Evolutionary conservation across 2,113 vertebrate species (phyloP), one percentile per base, ranked within the genome.

Genomic region (Melanerpes aurifrons): DNA sequence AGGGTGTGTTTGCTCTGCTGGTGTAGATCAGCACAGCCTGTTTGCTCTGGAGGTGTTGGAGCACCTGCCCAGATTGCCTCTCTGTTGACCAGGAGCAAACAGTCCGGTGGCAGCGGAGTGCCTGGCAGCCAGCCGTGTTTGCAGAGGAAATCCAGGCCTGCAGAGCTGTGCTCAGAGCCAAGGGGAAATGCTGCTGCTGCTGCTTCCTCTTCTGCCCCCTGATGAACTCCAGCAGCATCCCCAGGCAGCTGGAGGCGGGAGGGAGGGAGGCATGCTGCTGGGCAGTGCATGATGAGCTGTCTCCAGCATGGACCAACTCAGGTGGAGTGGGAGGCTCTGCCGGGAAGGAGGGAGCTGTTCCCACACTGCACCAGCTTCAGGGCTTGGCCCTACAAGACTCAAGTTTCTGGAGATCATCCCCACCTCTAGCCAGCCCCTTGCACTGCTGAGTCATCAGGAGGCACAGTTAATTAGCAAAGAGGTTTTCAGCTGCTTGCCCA

Each of bases 31-130:
- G 82, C 59, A 0, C 72, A 2, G 11, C 0, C 37, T 90, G 92
- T 95, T 96, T 94, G 92, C 88, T 90, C 69, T 56, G 13, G 90
- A 68, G 61, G 61, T 77, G 76, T 28, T 31, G 86, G 48, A 85
- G 90, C 73, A 11, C 53, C 40, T 25, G 26, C 90, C 80, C 86
- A 37, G 21, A 67, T 84, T 61, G 69, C 74, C 82, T 56, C 57
- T 1, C 53, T 62, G 85, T 81, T 93, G 93, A 26, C 47, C 9
- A 69, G 86, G 73, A 95, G 94, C 96, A 94, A 93, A 89, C 53
- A 93, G 92, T 53, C 93, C 81, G 0, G 79, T 3, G 1, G 78
- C 82, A 20, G 22, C 6, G 1, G 10, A 22, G 70, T 15, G 57
- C 57, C 48, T 9, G 19, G 82, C 70, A n/a, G 24, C 45, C 5